Evolutionary conservation across 2,888 invertebrate genomes (phyloP), one percentile per base, ranked within the genome.

Genomic region (Drosophila robusta): DNA sequence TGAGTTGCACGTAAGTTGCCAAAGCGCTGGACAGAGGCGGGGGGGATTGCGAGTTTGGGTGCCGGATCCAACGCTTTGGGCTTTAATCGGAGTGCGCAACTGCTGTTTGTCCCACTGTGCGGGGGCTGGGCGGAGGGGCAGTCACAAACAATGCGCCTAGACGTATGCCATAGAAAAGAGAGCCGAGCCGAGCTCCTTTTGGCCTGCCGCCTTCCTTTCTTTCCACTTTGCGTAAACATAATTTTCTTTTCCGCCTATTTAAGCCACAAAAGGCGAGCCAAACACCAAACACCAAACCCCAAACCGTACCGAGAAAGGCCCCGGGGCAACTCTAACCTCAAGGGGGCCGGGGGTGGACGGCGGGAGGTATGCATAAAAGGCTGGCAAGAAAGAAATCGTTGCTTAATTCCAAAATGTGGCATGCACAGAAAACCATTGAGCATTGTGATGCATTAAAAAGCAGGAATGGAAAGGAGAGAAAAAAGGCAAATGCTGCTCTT

Each of bases 221-320:
- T 60, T 64, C 50, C 66, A 65, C 66, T 74, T 74, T 83, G 73
- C 76, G 79, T 72, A 87, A 88, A 88, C 89, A 87, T 87, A 88
- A 87, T 87, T 87, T 88, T 85, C 89, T 87, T 83, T 84, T 87
- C 87, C 88, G 87, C 84, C 87, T 73, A 84, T 88, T 86, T 88
- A 68, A 72, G 69, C 64, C 80, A 79, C 70, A 85, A 84, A 81
- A 76, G 80, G 52, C 84, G 41, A 64, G 44, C 51, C 62, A 54
- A 46, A 64, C 54, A 49, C 66, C 51, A 34, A 9, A 32, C 12
- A 29, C 14, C 55, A 44, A 18, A 32, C 55, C 49, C 55, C 38
- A 39, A 56, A 18, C 41, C n/a, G 14, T 18, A 16, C 38, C 26
- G 11, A 50, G 14, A 16, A 14, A 3, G 5, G n/a, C 49, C 41